Percentiles rank a stretch among this genome's conserved stretches.
phyloP scores from a whole-genome alignment of 2,888 invertebrate species.

The Plebejus argus region DNA sequence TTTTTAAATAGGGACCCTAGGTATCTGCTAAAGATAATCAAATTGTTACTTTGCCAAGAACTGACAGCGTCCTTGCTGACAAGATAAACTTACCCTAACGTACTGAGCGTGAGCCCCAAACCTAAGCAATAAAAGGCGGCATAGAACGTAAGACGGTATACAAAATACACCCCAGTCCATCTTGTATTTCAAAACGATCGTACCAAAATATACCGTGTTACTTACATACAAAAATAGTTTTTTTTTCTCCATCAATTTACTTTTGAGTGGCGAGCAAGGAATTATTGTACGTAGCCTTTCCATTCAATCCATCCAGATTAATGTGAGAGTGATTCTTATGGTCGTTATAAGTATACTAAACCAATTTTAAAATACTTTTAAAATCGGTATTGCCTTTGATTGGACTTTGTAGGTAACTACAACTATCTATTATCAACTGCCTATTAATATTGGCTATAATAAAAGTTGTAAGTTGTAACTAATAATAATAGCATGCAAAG shows the following conservation, averaged over 20 bases:
- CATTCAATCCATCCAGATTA: not conserved
- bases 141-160: constrained; percentile 26
- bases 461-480: not conserved
- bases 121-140: constrained; percentile 27
- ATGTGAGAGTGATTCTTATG: not conserved
- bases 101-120: constrained; percentile 10
- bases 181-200: not conserved
- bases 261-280: not conserved
- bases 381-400: too few relatives aligned
- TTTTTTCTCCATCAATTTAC: not conserved
- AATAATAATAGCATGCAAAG: not conserved
- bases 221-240: not conserved
- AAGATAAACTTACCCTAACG: constrained; percentile 12
- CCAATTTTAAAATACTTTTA: not conserved
- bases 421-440: too few relatives aligned
- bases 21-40: constrained; percentile 40
- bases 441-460: too few relatives aligned
- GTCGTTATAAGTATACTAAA: too few relatives aligned
- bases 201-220: constrained; percentile 14
- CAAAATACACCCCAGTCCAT: not conserved
- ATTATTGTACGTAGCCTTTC: not conserved
- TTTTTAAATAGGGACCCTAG: constrained; percentile 34
- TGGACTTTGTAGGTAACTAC: too few relatives aligned
- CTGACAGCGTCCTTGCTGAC: not conserved
- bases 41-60: constrained; percentile 33